Percentiles rank a stretch among this genome's conserved stretches.
These are phyloP conservation scores for Lateolabrax maculatus DNA, from an alignment of 2,797 vertebrate genomes.

Conservation along the genomic window DNA sequence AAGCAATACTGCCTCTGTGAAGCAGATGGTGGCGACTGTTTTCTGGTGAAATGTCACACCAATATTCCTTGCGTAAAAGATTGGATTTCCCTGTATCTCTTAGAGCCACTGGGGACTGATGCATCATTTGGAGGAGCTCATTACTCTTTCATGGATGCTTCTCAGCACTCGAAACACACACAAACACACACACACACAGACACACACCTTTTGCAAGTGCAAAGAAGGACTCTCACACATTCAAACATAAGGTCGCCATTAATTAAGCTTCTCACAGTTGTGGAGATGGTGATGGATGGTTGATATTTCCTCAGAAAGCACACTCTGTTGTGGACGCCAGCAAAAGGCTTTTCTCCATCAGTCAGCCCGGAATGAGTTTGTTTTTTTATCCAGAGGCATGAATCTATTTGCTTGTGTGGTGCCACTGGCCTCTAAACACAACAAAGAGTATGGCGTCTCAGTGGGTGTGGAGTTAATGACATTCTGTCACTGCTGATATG, in stretches of 20 bases:
- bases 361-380: constrained; percentile 53
- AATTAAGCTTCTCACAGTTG: constrained; percentile 62
- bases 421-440: constrained; percentile 50
- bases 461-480: constrained; percentile 67
- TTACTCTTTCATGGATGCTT: constrained; percentile 69
- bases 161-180: constrained; percentile 31
- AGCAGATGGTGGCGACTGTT: constrained; percentile 54
- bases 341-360: constrained; percentile 55
- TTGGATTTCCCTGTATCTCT: constrained; percentile 50
- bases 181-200: constrained; percentile 14
- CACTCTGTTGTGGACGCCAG: constrained; percentile 41
- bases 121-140: constrained; percentile 69
- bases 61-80: constrained; percentile 51
- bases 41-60: constrained; percentile 72
- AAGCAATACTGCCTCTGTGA: constrained; percentile 16
- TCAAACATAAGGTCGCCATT: constrained; percentile 69
- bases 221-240: constrained; percentile 38
- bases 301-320: constrained; percentile 62
- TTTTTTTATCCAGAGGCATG: constrained; percentile 50
- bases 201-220: constrained; percentile 24
- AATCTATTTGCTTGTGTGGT: constrained; percentile 56
- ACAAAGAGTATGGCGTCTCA: constrained; percentile 55
- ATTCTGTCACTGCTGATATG: constrained; percentile 68
- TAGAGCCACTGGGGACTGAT: constrained; percentile 54
- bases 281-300: constrained; percentile 63